phyloP scores from a whole-genome alignment of 2,888 invertebrate species.

The Ommatoiulus sabulosus region DNA sequence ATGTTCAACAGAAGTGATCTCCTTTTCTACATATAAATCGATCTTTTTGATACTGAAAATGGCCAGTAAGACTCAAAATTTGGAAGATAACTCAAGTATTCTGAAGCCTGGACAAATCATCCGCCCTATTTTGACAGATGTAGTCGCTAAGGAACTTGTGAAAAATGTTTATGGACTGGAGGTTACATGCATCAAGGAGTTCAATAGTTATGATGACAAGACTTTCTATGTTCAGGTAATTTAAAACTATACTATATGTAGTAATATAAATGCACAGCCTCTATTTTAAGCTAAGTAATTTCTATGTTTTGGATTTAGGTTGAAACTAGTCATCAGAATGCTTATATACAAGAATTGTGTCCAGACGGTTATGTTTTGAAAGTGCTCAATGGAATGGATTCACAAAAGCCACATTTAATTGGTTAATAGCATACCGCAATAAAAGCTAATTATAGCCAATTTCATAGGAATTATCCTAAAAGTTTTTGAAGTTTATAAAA shows the following conservation, averaged over 20 bases:
- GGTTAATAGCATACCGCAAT: constrained; percentile 55
- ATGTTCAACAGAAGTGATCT: background rate
- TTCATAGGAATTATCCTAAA: background rate
- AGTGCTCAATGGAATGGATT: constrained; percentile 85
- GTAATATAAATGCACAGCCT: background rate
- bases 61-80: background rate
- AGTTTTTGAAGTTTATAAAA: background rate
- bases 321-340: constrained; percentile 60
- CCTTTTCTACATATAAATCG: no score
- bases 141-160: constrained; percentile 72
- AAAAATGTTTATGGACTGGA: constrained; percentile 75
- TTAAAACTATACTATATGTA: background rate
- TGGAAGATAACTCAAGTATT: constrained; percentile 21
- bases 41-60: background rate
- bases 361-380: constrained; percentile 75
- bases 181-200: constrained; percentile 72
- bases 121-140: constrained; percentile 72
- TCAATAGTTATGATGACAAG: constrained; percentile 83
- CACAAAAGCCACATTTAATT: constrained; percentile 75
- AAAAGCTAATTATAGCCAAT: background rate
- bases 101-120: constrained; percentile 72
- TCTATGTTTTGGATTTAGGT: constrained; percentile 47
- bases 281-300: background rate
- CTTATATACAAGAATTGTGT: constrained; percentile 60
- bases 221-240: constrained; percentile 78